Conservation (phyloP, 2,888 invertebrate genomes). For the Tipula vernalis region DNA sequence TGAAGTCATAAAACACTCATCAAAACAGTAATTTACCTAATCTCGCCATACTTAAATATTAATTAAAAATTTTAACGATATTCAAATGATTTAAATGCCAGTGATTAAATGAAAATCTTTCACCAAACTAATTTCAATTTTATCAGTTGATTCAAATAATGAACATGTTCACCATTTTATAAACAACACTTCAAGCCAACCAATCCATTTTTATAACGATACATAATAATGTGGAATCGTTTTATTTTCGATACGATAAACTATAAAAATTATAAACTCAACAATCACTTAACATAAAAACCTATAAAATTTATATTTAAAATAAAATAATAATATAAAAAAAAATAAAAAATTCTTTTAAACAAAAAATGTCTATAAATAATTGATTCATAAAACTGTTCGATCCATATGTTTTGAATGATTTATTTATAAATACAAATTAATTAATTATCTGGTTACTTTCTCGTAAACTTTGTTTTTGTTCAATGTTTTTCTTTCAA, state of each 20-base stretch:
- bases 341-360: neutral
- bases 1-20: no score
- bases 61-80: no score
- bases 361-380: neutral
- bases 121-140: neutral
- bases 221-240: neutral
- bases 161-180: neutral
- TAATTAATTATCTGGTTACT: neutral
- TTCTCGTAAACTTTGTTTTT: neutral
- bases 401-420: neutral
- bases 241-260: neutral
- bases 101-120: neutral
- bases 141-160: no score
- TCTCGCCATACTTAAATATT: no score
- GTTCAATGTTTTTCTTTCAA: neutral
- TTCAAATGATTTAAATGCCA: no score
- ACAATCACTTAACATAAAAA: neutral
- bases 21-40: no score
- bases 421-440: slow-evolving; percentile 4
- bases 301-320: neutral
- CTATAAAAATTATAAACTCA: neutral
- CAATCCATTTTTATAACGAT: neutral
- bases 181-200: neutral
- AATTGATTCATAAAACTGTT: neutral
- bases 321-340: neutral